Conservation (phyloP, 2,113 vertebrate species). For the Ia io region DNA sequence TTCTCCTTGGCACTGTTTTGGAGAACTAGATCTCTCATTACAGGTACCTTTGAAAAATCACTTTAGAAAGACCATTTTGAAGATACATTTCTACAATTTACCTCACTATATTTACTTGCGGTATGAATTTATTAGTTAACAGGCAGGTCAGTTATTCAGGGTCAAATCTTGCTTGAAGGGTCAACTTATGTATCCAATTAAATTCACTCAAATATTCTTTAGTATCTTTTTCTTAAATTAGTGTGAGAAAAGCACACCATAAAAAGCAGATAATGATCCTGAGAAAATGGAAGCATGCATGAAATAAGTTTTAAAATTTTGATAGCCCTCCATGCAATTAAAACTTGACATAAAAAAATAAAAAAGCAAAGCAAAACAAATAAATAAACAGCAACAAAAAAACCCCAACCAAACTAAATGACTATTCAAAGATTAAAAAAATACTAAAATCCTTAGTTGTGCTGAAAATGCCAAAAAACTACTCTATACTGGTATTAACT, state of each 20-base stretch:
- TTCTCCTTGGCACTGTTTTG: not conserved
- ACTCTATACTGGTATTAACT: not conserved
- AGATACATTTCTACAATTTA: conserved; percentile 29
- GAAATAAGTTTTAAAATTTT: not conserved
- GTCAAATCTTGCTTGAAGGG: conserved; percentile 25
- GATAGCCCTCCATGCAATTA: not conserved
- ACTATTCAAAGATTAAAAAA: not conserved
- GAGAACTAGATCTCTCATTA: conserved; percentile 31
- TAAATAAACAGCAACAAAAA: no score
- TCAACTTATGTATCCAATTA: conserved; percentile 44
- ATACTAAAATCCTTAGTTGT: not conserved
- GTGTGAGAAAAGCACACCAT: not conserved
- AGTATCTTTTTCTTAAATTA: conserved; percentile 2
- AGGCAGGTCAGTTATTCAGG: not conserved
- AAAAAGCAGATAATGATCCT: not conserved
- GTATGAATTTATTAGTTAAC: conserved; percentile 45
- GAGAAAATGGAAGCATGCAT: not conserved
- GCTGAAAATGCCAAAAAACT: not conserved
- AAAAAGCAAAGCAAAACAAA: not conserved
- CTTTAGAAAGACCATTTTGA: conserved; percentile 40
- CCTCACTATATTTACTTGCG: conserved; percentile 39
- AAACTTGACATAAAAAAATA: not conserved
- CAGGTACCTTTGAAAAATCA: not conserved
- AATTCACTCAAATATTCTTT: conserved; percentile 37
- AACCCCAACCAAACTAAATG: not conserved